A percentile compares a stretch with the other conserved stretches of the same genome.
phyloP scores from a whole-genome alignment of 2,797 vertebrate species.

The Sphenopsis melanotis region DNA sequence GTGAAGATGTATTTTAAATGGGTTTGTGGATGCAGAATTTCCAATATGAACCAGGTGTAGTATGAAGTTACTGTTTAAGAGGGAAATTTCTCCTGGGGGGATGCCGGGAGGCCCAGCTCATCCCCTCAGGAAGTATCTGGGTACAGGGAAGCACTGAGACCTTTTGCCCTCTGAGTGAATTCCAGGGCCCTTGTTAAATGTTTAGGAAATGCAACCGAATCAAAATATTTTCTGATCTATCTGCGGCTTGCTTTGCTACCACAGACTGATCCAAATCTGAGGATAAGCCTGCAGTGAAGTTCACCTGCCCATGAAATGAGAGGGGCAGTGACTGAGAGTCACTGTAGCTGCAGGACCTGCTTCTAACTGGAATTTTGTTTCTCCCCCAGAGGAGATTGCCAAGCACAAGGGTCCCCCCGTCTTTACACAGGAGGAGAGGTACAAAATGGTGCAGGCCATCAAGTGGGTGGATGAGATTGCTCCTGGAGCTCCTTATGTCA shows the following conservation, averaged over 20 bases:
- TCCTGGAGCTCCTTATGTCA: conserved; percentile 93
- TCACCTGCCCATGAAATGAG: not conserved
- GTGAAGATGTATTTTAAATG: not conserved
- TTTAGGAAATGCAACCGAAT: not conserved
- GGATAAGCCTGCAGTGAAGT: not conserved
- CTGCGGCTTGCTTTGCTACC: not conserved
- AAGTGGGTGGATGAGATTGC: conserved; percentile 99
- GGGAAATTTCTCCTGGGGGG: not conserved
- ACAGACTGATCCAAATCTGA: not conserved
- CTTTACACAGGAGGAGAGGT: conserved; percentile 94
- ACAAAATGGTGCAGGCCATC: conserved; percentile 96
- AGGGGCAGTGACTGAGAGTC: not conserved
- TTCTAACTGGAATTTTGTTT: conserved; percentile 8
- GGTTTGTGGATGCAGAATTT: not conserved
- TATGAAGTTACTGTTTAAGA: not conserved
- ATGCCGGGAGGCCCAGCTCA: not conserved
- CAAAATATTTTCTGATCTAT: not conserved
- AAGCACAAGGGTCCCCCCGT: conserved; percentile 97
- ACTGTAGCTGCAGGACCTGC: fast-evolving
- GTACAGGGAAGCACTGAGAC: not conserved
- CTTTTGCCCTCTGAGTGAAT: not conserved
- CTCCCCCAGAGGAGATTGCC: conserved; percentile 86
- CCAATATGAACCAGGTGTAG: fast-evolving
- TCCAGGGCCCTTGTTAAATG: not conserved
- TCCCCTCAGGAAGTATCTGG: not conserved